Evolutionary conservation across 1,140 invertebrate genomes (phyloP).

Genomic region (Tetragonula clypearis): DNA sequence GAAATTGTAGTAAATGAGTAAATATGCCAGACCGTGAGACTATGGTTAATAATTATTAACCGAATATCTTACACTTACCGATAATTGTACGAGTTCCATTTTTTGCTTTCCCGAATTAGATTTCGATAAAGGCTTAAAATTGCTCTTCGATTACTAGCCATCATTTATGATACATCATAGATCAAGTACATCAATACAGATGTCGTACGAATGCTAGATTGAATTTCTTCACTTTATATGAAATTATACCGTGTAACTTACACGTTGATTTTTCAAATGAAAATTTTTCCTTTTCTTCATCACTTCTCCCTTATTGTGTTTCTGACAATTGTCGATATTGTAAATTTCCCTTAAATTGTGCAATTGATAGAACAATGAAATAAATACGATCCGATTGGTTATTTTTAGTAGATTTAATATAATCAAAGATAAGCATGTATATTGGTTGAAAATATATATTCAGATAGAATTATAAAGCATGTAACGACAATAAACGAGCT

Average conservation of each 20-base stretch:
- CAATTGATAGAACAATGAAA: no score
- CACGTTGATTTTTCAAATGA: not conserved
- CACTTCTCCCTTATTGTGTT: not conserved
- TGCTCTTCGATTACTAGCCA: slow-evolving; percentile 64
- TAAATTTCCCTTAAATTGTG: not conserved
- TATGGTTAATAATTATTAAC: not conserved
- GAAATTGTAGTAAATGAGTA: slow-evolving; percentile 1
- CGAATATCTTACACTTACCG: slow-evolving; percentile 68
- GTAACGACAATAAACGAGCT: no score
- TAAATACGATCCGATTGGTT: no score
- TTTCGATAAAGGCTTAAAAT: slow-evolving; percentile 78
- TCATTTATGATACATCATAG: slow-evolving; percentile 48
- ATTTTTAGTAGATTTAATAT: no score
- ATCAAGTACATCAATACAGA: not conserved
- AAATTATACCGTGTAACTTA: not conserved
- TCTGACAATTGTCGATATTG: not conserved
- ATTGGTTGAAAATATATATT: no score
- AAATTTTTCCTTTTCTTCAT: not conserved
- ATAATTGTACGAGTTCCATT: slow-evolving; percentile 80
- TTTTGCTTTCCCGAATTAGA: slow-evolving; percentile 79
- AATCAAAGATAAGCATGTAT: no score
- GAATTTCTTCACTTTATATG: not conserved
- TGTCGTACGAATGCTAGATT: not conserved
- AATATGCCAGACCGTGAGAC: not conserved
- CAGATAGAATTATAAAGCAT: no score